Percentiles rank a stretch among this genome's conserved stretches.
Conservation (phyloP, 2,113 vertebrate species). For the Recurvirostra avosetta region DNA sequence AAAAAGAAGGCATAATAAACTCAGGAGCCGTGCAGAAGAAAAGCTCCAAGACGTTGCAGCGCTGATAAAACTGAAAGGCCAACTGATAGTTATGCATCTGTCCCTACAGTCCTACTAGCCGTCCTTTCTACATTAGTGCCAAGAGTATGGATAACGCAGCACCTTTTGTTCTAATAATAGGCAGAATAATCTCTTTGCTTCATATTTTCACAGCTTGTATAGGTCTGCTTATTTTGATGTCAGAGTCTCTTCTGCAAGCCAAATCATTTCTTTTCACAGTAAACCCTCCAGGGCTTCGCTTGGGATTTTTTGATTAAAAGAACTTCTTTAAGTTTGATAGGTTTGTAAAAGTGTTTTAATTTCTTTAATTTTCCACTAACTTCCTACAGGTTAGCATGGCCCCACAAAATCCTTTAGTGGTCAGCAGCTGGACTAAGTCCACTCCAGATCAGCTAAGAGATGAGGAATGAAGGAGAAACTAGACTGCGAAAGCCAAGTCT, state of each 20-base stretch:
- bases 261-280: background rate
- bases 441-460: background rate
- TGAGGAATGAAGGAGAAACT: background rate
- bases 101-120: background rate
- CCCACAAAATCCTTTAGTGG: background rate
- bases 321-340: background rate
- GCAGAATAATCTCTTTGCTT: background rate
- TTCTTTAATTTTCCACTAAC: background rate
- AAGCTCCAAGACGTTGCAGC: background rate
- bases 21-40: background rate
- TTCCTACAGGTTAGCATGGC: background rate
- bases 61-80: background rate
- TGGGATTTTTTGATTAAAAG: background rate
- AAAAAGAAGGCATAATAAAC: background rate
- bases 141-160: background rate
- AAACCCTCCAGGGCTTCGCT: background rate
- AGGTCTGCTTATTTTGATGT: background rate
- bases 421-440: background rate
- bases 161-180: background rate
- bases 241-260: background rate
- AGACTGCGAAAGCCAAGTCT: background rate
- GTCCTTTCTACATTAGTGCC: background rate
- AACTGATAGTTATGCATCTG: background rate
- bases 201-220: background rate
- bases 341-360: background rate